These are phyloP conservation scores for Beris morrisii DNA, from an alignment of 2,888 invertebrate species.

Conservation along the genomic window DNA sequence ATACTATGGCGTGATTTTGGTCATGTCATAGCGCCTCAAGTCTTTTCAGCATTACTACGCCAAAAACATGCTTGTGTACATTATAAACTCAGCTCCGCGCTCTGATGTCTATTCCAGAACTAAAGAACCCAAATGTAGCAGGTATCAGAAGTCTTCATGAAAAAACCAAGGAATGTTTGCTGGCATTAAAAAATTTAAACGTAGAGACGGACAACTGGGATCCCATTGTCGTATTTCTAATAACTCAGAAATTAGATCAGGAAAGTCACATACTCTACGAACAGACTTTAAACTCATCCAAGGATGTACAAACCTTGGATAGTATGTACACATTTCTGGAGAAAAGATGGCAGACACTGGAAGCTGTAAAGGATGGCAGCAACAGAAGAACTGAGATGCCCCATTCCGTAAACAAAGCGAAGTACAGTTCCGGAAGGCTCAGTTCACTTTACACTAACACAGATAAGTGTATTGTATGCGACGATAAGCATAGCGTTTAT, in stretches of 20 bases:
- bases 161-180: neutral
- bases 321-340: neutral
- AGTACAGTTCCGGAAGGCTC: too few species aligned
- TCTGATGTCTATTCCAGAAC: neutral
- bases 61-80: too few species aligned
- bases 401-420: too few species aligned
- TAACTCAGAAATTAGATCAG: neutral
- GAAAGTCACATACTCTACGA: constrained; percentile 9
- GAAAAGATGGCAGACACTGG: neutral
- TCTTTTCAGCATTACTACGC: too few species aligned
- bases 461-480: too few species aligned
- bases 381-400: too few species aligned
- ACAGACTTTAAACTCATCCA: neutral
- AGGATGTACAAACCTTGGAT: neutral
- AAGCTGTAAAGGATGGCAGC: neutral
- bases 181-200: constrained; percentile 4
- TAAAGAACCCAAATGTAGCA: too few species aligned
- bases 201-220: constrained; percentile 13
- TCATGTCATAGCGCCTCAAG: too few species aligned
- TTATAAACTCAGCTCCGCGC: neutral
- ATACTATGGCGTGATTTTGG: too few species aligned
- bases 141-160: neutral
- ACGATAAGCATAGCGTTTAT: too few species aligned
- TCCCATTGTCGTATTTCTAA: neutral
- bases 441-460: too few species aligned